Evolutionary conservation across 1,140 invertebrate genomes (phyloP), one percentile per base, ranked within the genome.

Genomic region (Medauroidea extradentata): DNA sequence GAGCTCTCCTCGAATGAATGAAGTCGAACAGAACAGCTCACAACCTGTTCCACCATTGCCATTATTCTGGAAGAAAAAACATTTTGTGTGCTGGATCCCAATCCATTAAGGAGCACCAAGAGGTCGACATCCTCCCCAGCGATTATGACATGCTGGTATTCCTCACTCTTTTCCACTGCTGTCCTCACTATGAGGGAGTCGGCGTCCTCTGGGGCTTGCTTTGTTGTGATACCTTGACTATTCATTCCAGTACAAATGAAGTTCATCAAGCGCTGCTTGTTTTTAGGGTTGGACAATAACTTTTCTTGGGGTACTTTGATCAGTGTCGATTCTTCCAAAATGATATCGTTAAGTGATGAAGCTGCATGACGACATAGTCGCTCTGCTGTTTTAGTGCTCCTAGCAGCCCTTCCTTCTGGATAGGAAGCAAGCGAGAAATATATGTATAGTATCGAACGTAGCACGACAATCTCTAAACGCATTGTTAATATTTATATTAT

Each of bases 1-100:
- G 23, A 56, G 54, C 39, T 53, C 23, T 56, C 44, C 39, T 29
- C 54, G 16, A 52, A 24, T 56, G 16, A 48, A 56, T 46, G 44
- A 21, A 5, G 44, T 46, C 13, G 44, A 46, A 46, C 4, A 46
- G 44, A 46, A 46, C 44, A 5, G 44, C 44, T 46, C 44, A 46
- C 44, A 46, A 46, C 44, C 44, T 46, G 44, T 46, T 46, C 44
- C 44, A 46, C 44, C 44, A 4, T 9, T 46, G 44, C 44, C 44
- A 46, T 13, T 46, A 5, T 46, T 21, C n/a, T 46, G 24, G 44
- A 46, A 46, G 44, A 46, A 46, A n/a, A n/a, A 21, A 46, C 44
- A 46, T 46, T 46, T 46, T 46, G 44, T 46, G 13, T 46, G 44
- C 44, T 46, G 44, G 18, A 46, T 9, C 18, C 44, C 44, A 46